Percentiles rank a stretch among this genome's conserved stretches.
phyloP scores from a whole-genome alignment of 2,888 invertebrate genomes.

The Tenthredo scrophulariae region DNA sequence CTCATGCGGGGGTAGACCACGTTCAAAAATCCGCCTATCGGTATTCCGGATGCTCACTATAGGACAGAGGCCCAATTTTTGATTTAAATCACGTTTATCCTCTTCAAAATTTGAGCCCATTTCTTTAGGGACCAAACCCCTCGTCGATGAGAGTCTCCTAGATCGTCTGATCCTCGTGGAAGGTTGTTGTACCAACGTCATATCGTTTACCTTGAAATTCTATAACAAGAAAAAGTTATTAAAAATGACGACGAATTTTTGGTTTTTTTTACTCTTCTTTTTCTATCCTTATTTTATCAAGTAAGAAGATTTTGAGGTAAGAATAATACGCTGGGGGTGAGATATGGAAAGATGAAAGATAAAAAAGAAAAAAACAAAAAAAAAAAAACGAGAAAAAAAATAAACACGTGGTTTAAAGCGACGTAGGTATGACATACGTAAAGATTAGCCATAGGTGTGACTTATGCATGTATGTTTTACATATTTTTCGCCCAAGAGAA shows the following conservation, averaged over 20 bases:
- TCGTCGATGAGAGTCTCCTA: slow-evolving; percentile 73
- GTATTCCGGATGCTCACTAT: slow-evolving; percentile 56
- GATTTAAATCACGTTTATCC: slow-evolving; percentile 58
- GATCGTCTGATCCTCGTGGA: slow-evolving; percentile 69
- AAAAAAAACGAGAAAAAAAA: not conserved
- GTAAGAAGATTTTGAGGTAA: no score
- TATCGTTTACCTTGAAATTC: not conserved
- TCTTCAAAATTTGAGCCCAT: not conserved
- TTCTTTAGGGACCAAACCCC: slow-evolving; percentile 64
- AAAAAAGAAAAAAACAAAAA: not conserved
- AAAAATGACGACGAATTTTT: not conserved
- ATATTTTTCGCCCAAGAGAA: not conserved
- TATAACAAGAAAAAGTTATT: not conserved
- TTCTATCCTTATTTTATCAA: not conserved
- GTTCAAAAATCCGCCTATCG: slow-evolving; percentile 54
- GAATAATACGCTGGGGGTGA: not conserved
- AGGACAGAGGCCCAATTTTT: slow-evolving; percentile 59
- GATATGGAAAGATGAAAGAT: not conserved
- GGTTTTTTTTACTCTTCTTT: not conserved
- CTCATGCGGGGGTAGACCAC: slow-evolving; percentile 53
- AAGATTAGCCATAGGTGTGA: slow-evolving; percentile 20
- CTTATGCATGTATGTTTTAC: slow-evolving; percentile 2
- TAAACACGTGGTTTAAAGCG: not conserved
- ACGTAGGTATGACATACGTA: slow-evolving; percentile 24
- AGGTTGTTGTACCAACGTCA: slow-evolving; percentile 55